These are phyloP conservation scores for Drosophila paracracens DNA, from an alignment of 2,888 invertebrate genomes.

Conservation along the genomic window DNA sequence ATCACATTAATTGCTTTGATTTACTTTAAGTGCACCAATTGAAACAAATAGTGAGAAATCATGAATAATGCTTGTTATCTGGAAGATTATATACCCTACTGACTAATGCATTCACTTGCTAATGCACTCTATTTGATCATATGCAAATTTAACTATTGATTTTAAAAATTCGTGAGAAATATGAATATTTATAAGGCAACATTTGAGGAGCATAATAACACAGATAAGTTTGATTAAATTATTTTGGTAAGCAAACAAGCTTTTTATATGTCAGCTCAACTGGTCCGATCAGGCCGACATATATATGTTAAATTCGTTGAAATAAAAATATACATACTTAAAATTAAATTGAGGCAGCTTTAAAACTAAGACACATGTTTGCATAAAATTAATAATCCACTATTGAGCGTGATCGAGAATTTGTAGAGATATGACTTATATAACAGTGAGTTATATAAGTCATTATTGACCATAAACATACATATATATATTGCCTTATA, in stretches of 20 bases:
- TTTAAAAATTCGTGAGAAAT: not conserved
- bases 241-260: not conserved
- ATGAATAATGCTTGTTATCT: not conserved
- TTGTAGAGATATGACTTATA: not conserved
- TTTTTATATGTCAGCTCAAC: not conserved
- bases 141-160: not conserved
- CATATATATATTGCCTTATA: not conserved
- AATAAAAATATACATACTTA: not conserved
- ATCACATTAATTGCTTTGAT: conserved; percentile 67
- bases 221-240: not conserved
- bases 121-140: not conserved
- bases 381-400: not conserved
- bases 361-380: not conserved
- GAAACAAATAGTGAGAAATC: conserved; percentile 10
- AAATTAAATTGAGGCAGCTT: not conserved
- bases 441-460: not conserved
- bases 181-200: not conserved
- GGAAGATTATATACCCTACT: not conserved
- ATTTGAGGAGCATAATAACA: not conserved
- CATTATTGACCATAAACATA: not conserved
- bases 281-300: not conserved
- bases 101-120: not conserved
- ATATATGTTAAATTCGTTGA: not conserved
- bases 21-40: conserved; percentile 45
- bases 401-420: not conserved